phyloP scores from a whole-genome alignment of 2,888 invertebrate species.

The Acleris laterana region DNA sequence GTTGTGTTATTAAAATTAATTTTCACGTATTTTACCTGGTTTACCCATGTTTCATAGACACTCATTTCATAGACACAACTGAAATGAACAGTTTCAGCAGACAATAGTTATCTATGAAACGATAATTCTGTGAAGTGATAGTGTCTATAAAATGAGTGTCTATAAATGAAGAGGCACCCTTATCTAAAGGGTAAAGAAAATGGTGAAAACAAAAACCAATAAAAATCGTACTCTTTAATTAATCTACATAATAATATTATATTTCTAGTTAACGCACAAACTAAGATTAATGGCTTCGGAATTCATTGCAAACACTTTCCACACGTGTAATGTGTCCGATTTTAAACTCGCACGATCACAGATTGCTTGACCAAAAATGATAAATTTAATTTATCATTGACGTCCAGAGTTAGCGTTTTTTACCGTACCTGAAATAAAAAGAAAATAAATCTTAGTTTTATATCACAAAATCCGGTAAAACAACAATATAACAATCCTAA shows the following conservation, averaged over 20 bases:
- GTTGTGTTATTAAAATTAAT: no score
- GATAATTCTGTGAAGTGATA: no score
- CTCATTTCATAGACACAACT: no score
- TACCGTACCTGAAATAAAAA: conserved; percentile 45
- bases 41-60: no score
- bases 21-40: no score
- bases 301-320: conserved; percentile 1
- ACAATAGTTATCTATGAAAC: no score
- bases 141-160: no score
- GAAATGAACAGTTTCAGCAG: no score
- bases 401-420: conserved; percentile 40
- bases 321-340: conserved; percentile 17
- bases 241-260: conserved; percentile 16
- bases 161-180: no score
- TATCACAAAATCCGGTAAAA: no score
- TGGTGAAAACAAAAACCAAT: background rate
- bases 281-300: background rate
- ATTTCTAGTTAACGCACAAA: background rate
- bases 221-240: conserved; percentile 21
- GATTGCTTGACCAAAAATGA: conserved; percentile 17
- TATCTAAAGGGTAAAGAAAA: background rate
- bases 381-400: conserved; percentile 1
- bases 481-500: no score
- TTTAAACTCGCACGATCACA: conserved; percentile 27
- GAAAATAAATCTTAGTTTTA: background rate